Base-by-base conservation (phyloP, 1,140 invertebrate species). In the Littorina saxatilis region DNA sequence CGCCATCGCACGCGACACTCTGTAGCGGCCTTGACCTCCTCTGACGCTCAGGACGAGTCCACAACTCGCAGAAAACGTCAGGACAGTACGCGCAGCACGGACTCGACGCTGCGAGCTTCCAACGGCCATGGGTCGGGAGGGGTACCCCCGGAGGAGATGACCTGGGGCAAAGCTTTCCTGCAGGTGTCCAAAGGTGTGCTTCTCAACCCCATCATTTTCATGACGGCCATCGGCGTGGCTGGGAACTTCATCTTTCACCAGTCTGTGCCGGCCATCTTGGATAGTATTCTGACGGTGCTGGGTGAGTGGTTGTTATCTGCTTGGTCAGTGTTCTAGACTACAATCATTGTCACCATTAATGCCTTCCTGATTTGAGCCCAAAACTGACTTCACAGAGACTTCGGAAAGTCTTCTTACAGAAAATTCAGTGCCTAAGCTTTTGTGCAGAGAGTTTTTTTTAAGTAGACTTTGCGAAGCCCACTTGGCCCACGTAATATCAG, bases 221-320 rank as follows among this genome's bases (percentile, higher is more conserved):
- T 99, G 97, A 99, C 98, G 1, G 91, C 96, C n/a, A 90, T 98
- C 27, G 98, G 98, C 1, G 96, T 99, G 13, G 91, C 95, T 75
- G 97, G 96, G 23, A 99, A 99, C 92, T 93, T 97, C 79, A 90
- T 95, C 15, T 98, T 98, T 90, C 94, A 94, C 61, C 95, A 97
- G 87, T 93, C 95, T 15, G 87, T 98, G 43, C 97, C 98, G 13
- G 87, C 93, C 32, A 94, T 96, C 80, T 92, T 99, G 15, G 93
- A 95, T 83, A 95, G 95, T 58, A 94, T 98, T 84, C 93, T 98
- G 66, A 94, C 96, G 85, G 96, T 96, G 13, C 80, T 92, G 47
- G 90, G 91, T 92, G 75, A 88, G 88, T 80, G 32, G n/a, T 68
- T 2, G 32, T 20, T n/a, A n/a, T n/a, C n/a, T n/a, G n/a, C n/a